Percentiles rank a stretch among this genome's conserved stretches.
phyloP scores from a whole-genome alignment of 1,140 invertebrate species.

The Idris sp. region DNA sequence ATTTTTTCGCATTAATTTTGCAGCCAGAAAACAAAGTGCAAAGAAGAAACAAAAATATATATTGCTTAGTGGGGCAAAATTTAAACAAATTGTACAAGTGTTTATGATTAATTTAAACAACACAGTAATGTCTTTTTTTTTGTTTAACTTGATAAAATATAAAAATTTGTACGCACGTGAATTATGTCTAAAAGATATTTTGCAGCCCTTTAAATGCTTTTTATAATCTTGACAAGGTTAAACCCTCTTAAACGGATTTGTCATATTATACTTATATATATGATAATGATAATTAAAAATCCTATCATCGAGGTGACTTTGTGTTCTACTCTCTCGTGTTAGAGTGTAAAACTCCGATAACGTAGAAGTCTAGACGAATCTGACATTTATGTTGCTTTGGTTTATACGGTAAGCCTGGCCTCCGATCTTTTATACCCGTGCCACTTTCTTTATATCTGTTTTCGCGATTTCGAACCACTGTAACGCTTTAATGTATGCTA shows the following conservation, averaged over 20 bases:
- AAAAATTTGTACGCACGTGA: too few species aligned
- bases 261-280: constrained; percentile 56
- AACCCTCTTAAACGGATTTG: constrained; percentile 58
- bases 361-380: constrained; percentile 32
- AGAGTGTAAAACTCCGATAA: constrained; percentile 55
- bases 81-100: too few species aligned
- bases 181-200: too few species aligned
- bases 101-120: too few species aligned
- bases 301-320: constrained; percentile 53
- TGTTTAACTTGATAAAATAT: too few species aligned
- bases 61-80: too few species aligned
- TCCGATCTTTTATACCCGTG: constrained; percentile 50
- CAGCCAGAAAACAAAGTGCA: too few species aligned
- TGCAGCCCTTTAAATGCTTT: constrained; percentile 42
- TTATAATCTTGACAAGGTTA: constrained; percentile 57
- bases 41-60: too few species aligned
- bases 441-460: constrained; percentile 51
- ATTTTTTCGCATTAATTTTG: too few species aligned
- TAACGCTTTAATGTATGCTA: constrained; percentile 54
- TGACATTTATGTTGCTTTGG: constrained; percentile 54
- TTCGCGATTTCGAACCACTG: constrained; percentile 34
- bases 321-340: constrained; percentile 44
- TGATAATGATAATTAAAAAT: constrained; percentile 61
- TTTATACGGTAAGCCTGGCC: constrained; percentile 49
- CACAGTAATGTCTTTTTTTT: too few species aligned